Conservation (phyloP, 2,113 vertebrate species). For the Pimephales promelas region DNA sequence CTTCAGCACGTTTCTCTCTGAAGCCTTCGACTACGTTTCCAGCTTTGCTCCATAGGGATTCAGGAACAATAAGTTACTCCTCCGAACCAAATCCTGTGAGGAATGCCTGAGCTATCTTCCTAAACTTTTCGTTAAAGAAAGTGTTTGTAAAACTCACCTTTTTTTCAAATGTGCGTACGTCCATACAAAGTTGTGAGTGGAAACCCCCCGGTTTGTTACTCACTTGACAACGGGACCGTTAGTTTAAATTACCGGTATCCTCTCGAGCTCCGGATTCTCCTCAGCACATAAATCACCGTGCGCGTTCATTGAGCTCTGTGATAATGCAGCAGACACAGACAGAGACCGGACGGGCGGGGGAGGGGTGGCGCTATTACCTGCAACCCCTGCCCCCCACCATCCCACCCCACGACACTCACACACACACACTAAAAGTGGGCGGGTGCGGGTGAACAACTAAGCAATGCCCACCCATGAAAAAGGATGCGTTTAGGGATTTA, state of each 20-base stretch:
- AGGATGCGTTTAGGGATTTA: neutral
- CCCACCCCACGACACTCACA: no score
- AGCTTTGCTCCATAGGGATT: neutral
- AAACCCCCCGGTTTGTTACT: neutral
- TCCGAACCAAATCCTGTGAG: conserved; percentile 24
- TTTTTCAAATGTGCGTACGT: neutral
- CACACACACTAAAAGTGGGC: neutral
- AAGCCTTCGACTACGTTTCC: neutral
- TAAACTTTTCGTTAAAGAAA: conserved; percentile 1
- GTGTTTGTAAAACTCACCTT: conserved; percentile 39
- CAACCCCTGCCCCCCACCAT: conserved; percentile 47
- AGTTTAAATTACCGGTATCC: conserved; percentile 20
- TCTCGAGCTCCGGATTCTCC: conserved; percentile 29
- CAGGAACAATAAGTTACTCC: conserved; percentile 1
- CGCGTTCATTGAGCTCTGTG: conserved; percentile 38
- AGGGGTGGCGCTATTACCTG: conserved; percentile 60
- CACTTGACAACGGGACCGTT: conserved; percentile 5
- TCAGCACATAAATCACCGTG: conserved; percentile 39
- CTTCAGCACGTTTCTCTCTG: neutral
- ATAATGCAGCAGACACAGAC: conserved; percentile 32
- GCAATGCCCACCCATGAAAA: neutral
- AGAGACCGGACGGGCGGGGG: conserved; percentile 36
- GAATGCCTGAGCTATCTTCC: neutral
- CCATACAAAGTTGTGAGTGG: neutral
- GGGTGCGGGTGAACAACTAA: conserved; percentile 16